Evolutionary conservation across 2,113 vertebrate species (phyloP).

Genomic region (Notechis scutatus): DNA sequence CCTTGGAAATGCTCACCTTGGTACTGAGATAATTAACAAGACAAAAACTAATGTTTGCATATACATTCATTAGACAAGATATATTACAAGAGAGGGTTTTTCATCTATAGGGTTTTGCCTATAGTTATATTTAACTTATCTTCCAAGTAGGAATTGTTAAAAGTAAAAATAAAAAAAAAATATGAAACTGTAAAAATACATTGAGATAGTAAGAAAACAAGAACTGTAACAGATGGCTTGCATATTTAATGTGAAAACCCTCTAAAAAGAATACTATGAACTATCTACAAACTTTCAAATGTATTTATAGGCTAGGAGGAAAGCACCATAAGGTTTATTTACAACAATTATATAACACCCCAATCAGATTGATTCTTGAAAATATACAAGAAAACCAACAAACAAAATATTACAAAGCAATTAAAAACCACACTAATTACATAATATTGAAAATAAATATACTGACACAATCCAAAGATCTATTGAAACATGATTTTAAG

Average conservation of each 20-base stretch:
- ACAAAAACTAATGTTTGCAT: not conserved
- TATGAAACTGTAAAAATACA: not conserved
- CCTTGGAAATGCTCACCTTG: not conserved
- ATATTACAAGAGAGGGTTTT: not conserved
- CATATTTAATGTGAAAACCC: not conserved
- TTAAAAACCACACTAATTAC: not conserved
- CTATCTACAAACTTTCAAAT: not conserved
- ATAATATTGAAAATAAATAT: not conserved
- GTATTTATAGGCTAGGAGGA: not conserved
- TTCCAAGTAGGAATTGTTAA: not conserved
- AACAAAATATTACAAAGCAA: not conserved
- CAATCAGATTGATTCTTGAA: not conserved
- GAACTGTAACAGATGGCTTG: not conserved
- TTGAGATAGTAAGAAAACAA: not conserved
- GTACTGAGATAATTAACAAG: not conserved
- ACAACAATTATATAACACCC: not conserved
- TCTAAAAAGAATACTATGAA: not conserved
- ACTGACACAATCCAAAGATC: not conserved
- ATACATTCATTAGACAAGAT: not conserved
- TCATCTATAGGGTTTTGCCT: not conserved
- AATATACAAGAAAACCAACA: not conserved
- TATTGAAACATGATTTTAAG: not conserved
- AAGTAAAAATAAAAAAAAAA: not conserved
- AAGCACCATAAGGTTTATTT: not conserved
- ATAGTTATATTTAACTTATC: not conserved